Conservation (phyloP, 2,113 vertebrate genomes). For the Istiophorus platypterus region DNA sequence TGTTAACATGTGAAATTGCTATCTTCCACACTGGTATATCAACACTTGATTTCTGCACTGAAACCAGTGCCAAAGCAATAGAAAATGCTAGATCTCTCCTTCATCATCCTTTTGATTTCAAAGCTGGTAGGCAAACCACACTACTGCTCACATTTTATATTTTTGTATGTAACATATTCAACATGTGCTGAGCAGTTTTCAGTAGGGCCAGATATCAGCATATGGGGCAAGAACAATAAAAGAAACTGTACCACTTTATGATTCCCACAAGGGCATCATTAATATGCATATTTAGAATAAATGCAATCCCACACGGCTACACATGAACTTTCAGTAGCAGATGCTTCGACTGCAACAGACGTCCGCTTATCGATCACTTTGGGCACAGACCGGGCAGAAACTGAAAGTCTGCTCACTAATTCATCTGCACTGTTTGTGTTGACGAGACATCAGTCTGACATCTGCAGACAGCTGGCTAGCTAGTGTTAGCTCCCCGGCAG, state of each 20-base stretch:
- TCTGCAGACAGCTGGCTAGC: too few relatives aligned
- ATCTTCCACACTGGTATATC: neutral
- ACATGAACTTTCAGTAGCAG: neutral
- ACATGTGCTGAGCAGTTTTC: neutral
- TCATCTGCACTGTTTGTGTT: too few relatives aligned
- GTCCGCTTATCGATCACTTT: neutral
- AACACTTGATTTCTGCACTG: neutral
- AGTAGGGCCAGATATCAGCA: neutral
- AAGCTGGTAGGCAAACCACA: neutral
- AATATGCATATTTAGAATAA: too few relatives aligned
- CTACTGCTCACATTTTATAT: neutral
- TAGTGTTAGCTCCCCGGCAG: too few relatives aligned
- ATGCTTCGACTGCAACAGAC: too few relatives aligned
- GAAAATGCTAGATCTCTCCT: neutral
- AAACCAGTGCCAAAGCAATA: neutral
- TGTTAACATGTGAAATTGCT: constrained; percentile 5
- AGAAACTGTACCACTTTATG: too few relatives aligned
- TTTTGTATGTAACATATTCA: neutral
- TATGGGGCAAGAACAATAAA: too few relatives aligned
- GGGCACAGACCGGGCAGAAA: neutral
- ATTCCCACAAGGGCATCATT: too few relatives aligned
- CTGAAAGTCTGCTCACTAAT: too few relatives aligned
- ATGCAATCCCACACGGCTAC: neutral
- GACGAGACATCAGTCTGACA: too few relatives aligned
- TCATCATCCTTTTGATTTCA: neutral